Evolutionary conservation across 2,888 invertebrate species (phyloP).

Genomic region (Lamproptera curius): DNA sequence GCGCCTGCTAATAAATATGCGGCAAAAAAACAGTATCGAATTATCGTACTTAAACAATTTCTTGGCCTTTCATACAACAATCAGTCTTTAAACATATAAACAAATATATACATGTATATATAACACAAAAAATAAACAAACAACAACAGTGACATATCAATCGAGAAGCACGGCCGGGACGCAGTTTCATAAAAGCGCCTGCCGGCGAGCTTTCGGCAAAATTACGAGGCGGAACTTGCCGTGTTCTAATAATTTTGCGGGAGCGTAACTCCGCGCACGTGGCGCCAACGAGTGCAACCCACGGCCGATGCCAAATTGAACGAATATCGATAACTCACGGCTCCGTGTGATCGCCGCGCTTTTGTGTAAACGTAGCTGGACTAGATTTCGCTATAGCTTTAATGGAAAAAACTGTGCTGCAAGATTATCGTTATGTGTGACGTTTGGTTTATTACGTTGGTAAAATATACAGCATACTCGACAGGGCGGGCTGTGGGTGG

Average conservation of each 20-base stretch:
- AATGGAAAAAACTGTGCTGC: no score
- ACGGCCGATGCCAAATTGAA: conserved; percentile 17
- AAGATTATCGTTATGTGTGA: background rate
- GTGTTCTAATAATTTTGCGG: conserved; percentile 21
- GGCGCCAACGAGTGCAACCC: conserved; percentile 16
- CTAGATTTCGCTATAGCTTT: no score
- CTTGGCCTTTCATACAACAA: no score
- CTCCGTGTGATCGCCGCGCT: conserved; percentile 1
- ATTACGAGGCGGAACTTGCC: conserved; percentile 12
- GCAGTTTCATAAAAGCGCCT: conserved; percentile 8
- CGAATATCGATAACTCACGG: conserved; percentile 16
- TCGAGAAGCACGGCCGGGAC: background rate
- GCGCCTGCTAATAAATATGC: no score
- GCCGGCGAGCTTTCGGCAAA: conserved; percentile 11
- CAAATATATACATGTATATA: no score
- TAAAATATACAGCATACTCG: no score
- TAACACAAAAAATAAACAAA: background rate
- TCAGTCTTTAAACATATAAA: no score
- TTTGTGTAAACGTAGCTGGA: no score
- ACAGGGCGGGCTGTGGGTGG: no score
- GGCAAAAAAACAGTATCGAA: no score
- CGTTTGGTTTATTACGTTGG: background rate
- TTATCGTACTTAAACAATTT: no score
- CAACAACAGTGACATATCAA: background rate
- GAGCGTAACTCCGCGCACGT: conserved; percentile 19